phyloP scores from a whole-genome alignment of 2,888 invertebrate species.

The Cylindroiulus punctatus region DNA sequence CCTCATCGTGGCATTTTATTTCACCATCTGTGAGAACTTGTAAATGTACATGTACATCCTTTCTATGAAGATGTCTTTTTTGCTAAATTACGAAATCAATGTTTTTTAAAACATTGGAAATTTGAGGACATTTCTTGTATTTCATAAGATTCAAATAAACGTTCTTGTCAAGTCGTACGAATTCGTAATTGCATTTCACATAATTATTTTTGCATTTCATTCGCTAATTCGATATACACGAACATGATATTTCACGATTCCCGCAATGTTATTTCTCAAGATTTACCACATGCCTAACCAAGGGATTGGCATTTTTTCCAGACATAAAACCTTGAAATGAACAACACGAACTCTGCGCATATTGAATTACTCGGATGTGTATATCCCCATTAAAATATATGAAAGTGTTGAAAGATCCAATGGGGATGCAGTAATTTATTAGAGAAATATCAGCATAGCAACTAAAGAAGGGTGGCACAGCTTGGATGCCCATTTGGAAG shows the following conservation, averaged over 20 bases:
- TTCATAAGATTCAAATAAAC: background rate
- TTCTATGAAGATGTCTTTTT: too few relatives aligned
- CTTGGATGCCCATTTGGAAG: conserved; percentile 43
- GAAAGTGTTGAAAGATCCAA: conserved; percentile 43
- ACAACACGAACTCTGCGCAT: background rate
- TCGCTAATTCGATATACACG: background rate
- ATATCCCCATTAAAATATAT: conserved; percentile 4
- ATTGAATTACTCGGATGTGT: background rate
- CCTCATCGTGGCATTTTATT: too few relatives aligned
- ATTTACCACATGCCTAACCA: background rate
- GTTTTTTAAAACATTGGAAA: too few relatives aligned
- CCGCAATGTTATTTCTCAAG: background rate
- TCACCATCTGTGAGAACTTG: too few relatives aligned
- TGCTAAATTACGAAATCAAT: too few relatives aligned
- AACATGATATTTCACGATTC: background rate
- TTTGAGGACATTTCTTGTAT: too few relatives aligned
- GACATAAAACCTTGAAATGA: background rate
- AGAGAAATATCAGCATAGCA: conserved; percentile 26
- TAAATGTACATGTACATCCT: too few relatives aligned
- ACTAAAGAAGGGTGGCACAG: background rate
- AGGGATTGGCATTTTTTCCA: background rate
- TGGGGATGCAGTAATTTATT: conserved; percentile 39
- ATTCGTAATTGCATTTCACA: background rate
- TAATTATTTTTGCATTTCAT: background rate
- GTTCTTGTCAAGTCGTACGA: background rate